phyloP scores from a whole-genome alignment of 2,797 vertebrate species.

The Holocentrus rufus region DNA sequence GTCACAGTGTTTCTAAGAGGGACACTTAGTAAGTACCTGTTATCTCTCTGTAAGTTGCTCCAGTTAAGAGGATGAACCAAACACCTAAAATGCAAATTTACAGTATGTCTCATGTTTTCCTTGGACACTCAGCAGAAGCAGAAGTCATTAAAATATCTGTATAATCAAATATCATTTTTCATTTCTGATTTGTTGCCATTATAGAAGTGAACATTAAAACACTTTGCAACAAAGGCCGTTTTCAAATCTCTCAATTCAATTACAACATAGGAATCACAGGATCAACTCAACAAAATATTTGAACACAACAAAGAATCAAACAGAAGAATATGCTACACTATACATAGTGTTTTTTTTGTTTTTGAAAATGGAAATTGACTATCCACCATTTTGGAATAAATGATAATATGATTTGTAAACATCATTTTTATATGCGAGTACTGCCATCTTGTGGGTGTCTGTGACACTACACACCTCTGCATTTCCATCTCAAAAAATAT shows the following conservation, averaged over 20 bases:
- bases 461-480: conserved; percentile 36
- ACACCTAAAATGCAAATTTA: background rate
- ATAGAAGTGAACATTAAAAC: conserved; percentile 21
- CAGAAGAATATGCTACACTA: conserved; percentile 8
- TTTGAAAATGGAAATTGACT: conserved; percentile 32
- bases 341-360: background rate
- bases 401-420: conserved; percentile 20
- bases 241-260: background rate
- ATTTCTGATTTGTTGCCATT: conserved; percentile 15
- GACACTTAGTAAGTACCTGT: background rate
- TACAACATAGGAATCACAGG: conserved; percentile 16
- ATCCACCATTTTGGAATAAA: conserved; percentile 70
- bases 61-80: too few species aligned
- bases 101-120: background rate
- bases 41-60: background rate
- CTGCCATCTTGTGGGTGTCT: conserved; percentile 71
- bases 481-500: background rate
- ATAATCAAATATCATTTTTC: conserved; percentile 20
- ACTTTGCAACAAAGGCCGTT: conserved; percentile 11
- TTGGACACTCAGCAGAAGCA: background rate
- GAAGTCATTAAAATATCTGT: background rate
- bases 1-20: background rate
- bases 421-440: conserved; percentile 15
- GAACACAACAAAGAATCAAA: conserved; percentile 1
- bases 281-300: background rate